These are phyloP conservation scores for Cervus canadensis DNA, from an alignment of 2,113 vertebrate species.

Conservation along the genomic window DNA sequence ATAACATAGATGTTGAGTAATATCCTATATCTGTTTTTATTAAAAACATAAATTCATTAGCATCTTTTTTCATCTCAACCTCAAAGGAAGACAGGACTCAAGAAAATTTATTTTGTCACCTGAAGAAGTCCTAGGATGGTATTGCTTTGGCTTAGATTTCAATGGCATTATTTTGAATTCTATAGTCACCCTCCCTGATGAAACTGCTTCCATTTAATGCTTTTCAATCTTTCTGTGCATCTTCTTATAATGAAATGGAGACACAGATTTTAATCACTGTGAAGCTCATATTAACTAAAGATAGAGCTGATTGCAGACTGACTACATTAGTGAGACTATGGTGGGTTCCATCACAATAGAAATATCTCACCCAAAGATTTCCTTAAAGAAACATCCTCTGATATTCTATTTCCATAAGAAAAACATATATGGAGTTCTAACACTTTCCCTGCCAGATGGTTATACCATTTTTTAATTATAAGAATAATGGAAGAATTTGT, in stretches of 20 bases:
- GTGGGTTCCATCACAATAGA: not conserved
- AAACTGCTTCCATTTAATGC: not conserved
- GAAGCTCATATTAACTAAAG: not conserved
- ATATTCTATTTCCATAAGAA: not conserved
- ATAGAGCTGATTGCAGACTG: too few relatives aligned
- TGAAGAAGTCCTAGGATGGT: not conserved
- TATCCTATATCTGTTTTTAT: not conserved
- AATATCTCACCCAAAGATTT: not conserved
- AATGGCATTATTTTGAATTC: not conserved
- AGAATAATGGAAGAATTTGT: not conserved
- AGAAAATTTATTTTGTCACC: not conserved
- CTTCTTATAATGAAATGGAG: not conserved
- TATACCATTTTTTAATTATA: not conserved
- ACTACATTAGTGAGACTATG: not conserved
- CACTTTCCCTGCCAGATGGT: not conserved
- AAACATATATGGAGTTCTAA: not conserved
- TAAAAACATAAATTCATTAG: not conserved
- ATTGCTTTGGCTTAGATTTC: not conserved
- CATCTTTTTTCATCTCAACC: not conserved
- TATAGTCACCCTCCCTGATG: not conserved
- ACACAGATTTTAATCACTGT: not conserved
- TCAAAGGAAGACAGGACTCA: not conserved
- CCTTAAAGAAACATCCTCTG: not conserved
- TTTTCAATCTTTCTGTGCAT: not conserved
- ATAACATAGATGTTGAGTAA: not conserved